Percentiles rank a stretch among this genome's conserved stretches.
Evolutionary conservation across 2,888 invertebrate species (phyloP).

Genomic region (Hemithea aestivaria): DNA sequence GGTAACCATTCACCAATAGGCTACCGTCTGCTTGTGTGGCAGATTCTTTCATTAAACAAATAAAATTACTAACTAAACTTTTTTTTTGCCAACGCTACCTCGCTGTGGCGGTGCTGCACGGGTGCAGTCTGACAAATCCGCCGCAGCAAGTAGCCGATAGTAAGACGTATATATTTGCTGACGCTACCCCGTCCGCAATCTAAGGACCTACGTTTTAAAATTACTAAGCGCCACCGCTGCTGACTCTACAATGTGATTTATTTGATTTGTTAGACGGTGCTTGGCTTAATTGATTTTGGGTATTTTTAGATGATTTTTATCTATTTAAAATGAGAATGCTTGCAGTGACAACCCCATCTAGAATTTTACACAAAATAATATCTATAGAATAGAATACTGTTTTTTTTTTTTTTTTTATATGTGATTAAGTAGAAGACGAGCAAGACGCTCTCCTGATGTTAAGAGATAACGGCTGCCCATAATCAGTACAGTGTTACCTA

Average conservation of each 20-base stretch:
- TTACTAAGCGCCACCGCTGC: slow-evolving; percentile 41
- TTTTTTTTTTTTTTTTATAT: no score
- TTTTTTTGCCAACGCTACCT: slow-evolving; percentile 36
- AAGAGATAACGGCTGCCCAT: no score
- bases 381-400: no score
- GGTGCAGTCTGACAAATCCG: slow-evolving; percentile 69
- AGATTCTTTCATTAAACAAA: no score
- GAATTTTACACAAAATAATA: no score
- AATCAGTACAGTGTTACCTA: no score
- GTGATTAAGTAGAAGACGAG: no score
- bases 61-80: no score
- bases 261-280: slow-evolving; percentile 29
- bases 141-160: slow-evolving; percentile 64
- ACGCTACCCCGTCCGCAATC: slow-evolving; percentile 55
- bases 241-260: slow-evolving; percentile 33
- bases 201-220: slow-evolving; percentile 55
- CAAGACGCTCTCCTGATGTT: no score
- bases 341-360: no score
- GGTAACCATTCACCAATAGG: no score
- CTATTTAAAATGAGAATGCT: not conserved
- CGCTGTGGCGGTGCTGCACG: slow-evolving; percentile 38
- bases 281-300: slow-evolving; percentile 26
- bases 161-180: slow-evolving; percentile 72
- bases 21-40: no score
- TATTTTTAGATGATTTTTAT: slow-evolving; percentile 8